Evolutionary conservation across 2,888 invertebrate species (phyloP), one percentile per base, ranked within the genome.

Genomic region (Polydrusus cervinus): DNA sequence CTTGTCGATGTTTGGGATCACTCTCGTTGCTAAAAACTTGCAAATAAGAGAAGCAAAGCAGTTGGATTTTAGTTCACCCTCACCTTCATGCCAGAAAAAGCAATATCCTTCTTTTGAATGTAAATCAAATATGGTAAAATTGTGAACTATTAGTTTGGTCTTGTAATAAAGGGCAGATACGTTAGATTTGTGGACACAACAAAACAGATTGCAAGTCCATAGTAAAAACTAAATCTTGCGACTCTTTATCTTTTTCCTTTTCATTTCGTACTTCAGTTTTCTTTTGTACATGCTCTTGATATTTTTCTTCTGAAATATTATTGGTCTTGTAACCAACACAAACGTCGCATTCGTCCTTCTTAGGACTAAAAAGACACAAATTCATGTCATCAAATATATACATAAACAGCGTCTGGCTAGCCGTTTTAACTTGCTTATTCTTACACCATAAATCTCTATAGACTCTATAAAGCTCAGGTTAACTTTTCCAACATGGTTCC

Each of bases 381-480:
- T n/a, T n/a, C n/a, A n/a, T n/a, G n/a, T n/a, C n/a, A n/a, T n/a
- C n/a, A n/a, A n/a, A n/a, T n/a, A n/a, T n/a, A n/a, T n/a, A n/a
- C n/a, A n/a, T n/a, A n/a, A n/a, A n/a, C n/a, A n/a, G n/a, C n/a
- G n/a, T n/a, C n/a, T n/a, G n/a, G n/a, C 57, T 30, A n/a, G 57
- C 40, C 40, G 40, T 10, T 40, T 40, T 10, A 40, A 10, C 10
- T 10, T 40, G 40, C 5, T 57, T 57, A 8, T 65, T 30, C 57
- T 65, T 34, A 18, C 14, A 38, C 25, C 47, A 53, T 34, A 57
- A 62, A 13, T 65, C 43, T 47, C 20, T 65, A 25, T 65, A n/a
- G n/a, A n/a, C n/a, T n/a, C n/a, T n/a, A n/a, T n/a, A n/a, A 49
- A 65, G 20, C 34, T 65, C 71, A 30, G 65, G 1, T 65, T 71